phyloP scores from a whole-genome alignment of 2,888 invertebrate genomes.

The Alitta virens region DNA sequence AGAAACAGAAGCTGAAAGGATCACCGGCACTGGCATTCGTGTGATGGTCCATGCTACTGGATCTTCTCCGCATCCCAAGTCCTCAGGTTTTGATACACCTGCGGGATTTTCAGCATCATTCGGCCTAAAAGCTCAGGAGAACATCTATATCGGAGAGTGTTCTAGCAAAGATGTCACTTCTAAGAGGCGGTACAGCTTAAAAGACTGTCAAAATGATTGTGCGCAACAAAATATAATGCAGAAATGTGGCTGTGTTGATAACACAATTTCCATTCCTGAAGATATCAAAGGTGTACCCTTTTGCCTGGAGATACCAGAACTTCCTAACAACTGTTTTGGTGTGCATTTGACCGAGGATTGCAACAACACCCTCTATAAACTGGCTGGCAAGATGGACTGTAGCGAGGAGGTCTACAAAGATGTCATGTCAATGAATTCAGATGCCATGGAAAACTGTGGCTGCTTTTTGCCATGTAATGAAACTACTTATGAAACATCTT shows the following conservation, averaged over 20 bases:
- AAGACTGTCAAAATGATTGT: constrained; percentile 33
- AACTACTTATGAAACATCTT: constrained; percentile 30
- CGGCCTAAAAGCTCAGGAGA: constrained; percentile 31
- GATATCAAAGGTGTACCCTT: constrained; percentile 17
- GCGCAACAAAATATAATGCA: constrained; percentile 31
- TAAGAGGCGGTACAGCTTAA: constrained; percentile 28
- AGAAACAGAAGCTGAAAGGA: constrained; percentile 29
- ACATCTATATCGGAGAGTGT: constrained; percentile 33
- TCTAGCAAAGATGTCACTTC: neutral
- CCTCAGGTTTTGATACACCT: constrained; percentile 31
- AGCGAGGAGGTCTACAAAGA: constrained; percentile 29
- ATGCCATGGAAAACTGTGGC: constrained; percentile 28
- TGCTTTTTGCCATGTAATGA: constrained; percentile 34
- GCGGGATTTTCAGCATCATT: constrained; percentile 31
- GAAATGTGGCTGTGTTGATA: constrained; percentile 31
- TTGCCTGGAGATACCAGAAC: constrained; percentile 27
- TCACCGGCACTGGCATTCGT: constrained; percentile 30
- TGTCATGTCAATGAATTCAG: constrained; percentile 30
- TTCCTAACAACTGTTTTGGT: constrained; percentile 11
- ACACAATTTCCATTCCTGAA: constrained; percentile 15
- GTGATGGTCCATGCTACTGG: constrained; percentile 31
- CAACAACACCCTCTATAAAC: neutral
- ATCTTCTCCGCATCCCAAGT: constrained; percentile 29
- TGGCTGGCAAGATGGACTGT: constrained; percentile 22
- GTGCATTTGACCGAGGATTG: neutral